Evolutionary conservation across 2,888 invertebrate genomes (phyloP), one percentile per base, ranked within the genome.

Genomic region (Lithosia quadra): DNA sequence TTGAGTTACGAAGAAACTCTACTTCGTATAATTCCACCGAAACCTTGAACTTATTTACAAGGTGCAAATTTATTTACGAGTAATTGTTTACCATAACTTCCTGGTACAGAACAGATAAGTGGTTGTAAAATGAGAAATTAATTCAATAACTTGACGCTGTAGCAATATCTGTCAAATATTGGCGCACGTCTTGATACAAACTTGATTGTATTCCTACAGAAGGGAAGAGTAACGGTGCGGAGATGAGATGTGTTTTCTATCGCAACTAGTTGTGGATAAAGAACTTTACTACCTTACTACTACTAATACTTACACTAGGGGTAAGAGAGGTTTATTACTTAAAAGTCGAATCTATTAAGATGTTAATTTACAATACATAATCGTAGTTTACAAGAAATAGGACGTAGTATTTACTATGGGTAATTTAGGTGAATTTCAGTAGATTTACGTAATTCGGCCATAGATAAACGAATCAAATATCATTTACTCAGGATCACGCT

Each of bases 61-160:
- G 65, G 72, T 73, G 72, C 72, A 77, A 83, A 82, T 80, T 81
- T 84, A 84, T 83, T 86, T 84, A 83, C 75, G 69, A 78, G 79
- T 80, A 79, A 83, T 78, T 81, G 79, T 84, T 83, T 78, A 76
- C 78, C 80, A 82, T 83, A 76, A 82, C 82, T 84, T 80, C 71
- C 75, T 73, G 76, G 74, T 78, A 76, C 60, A 63, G 65, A 72
- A 74, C 71, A 83, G 78, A 76, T 77, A 76, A 80, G 78, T 79
- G 75, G 70, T 79, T 74, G 75, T 76, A 78, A 76, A 79, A 85
- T 84, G 80, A 78, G 81, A 83, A 86, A 84, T 83, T 83, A 84
- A 86, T 86, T 84, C 74, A 80, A 84, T 83, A 80, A 82, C 69
- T 77, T 67, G 70, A 63, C 57, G 68, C 57, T 64, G 70, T 49